Evolutionary conservation across 2,888 invertebrate species (phyloP).

Genomic region (Stenotaenia linearis): DNA sequence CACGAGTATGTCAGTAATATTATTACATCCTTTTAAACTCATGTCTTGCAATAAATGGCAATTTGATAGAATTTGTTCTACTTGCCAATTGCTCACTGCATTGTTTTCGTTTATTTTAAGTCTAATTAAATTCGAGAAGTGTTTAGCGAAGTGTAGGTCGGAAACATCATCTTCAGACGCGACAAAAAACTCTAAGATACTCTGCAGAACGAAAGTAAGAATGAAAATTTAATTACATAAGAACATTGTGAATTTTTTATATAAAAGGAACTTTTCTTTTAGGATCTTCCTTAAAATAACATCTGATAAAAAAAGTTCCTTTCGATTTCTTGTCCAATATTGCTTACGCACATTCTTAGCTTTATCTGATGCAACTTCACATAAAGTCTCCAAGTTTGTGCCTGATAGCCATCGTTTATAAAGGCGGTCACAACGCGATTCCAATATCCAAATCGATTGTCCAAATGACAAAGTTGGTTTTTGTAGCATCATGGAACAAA

Average conservation of each 20-base stretch:
- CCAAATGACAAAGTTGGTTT: background rate
- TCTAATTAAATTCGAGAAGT: background rate
- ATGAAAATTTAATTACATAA: background rate
- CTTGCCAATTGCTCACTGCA: background rate
- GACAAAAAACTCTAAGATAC: background rate
- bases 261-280: too few species aligned
- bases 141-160: background rate
- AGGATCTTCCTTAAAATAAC: too few species aligned
- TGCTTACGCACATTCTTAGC: slow-evolving; percentile 1
- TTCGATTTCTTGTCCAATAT: too few species aligned
- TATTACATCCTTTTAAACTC: background rate
- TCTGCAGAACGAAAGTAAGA: background rate
- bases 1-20: background rate
- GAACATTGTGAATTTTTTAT: too few species aligned
- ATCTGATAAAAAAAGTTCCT: too few species aligned
- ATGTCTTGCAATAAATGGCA: background rate
- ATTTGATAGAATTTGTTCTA: background rate
- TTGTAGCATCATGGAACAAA: background rate
- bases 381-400: background rate
- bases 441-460: background rate
- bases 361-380: background rate
- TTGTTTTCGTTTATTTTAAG: background rate
- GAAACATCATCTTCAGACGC: background rate
- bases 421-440: background rate
- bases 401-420: background rate